Evolutionary conservation across 2,797 vertebrate species (phyloP).

Genomic region (Fringilla coelebs): DNA sequence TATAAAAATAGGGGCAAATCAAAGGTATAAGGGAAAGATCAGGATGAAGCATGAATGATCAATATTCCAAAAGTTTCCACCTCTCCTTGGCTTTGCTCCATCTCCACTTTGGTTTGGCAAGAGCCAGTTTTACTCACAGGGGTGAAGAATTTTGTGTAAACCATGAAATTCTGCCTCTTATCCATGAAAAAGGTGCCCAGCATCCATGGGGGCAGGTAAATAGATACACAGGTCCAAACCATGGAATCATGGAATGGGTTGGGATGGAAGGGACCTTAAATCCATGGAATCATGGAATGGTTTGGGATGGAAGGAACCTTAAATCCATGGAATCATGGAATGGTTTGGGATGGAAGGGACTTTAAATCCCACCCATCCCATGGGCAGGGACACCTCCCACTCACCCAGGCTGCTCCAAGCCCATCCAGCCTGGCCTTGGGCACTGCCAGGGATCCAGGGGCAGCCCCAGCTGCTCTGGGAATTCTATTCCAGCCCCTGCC

Average conservation of each 20-base stretch:
- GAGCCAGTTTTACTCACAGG: background rate
- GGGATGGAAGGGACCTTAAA: background rate
- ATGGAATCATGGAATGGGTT: background rate
- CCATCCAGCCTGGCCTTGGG: background rate
- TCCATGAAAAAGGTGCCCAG: background rate
- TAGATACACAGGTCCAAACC: rapidly evolving
- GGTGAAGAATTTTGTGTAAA: background rate
- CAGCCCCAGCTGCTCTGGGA: background rate
- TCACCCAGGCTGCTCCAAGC: rapidly evolving
- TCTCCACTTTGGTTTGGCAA: background rate
- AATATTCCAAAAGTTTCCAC: rapidly evolving
- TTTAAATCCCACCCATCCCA: background rate
- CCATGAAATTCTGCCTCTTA: background rate
- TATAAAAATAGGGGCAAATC: background rate
- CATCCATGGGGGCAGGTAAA: background rate
- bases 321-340: background rate
- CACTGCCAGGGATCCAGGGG: background rate
- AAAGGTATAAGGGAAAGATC: background rate
- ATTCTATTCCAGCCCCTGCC: rapidly evolving
- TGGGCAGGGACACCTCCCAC: background rate
- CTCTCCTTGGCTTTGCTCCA: background rate
- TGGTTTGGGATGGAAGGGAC: no score
- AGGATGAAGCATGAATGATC: rapidly evolving
- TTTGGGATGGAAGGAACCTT: no score
- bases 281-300: background rate